phyloP scores from a whole-genome alignment of 2,888 invertebrate species.

The Sesia bembeciformis region DNA sequence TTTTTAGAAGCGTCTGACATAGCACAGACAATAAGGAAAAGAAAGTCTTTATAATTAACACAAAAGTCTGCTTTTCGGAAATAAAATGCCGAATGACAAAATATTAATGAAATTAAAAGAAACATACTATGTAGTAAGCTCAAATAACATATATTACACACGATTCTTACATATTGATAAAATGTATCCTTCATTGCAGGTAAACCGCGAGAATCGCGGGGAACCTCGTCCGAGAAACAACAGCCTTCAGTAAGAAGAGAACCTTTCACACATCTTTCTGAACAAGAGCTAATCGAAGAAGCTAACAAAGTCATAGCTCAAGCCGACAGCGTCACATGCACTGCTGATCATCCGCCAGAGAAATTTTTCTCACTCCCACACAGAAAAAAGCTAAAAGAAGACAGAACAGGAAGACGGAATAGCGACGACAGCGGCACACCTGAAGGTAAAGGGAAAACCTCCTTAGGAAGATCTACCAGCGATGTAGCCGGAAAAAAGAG shows the following conservation, averaged over 20 bases:
- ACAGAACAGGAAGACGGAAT: conserved; percentile 51
- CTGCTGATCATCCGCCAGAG: conserved; percentile 72
- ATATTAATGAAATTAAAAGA: no score
- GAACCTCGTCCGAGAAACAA: conserved; percentile 41
- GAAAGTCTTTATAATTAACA: no score
- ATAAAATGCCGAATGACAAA: no score
- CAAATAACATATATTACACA: no score
- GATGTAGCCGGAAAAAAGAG: conserved; percentile 67
- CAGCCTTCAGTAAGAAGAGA: conserved; percentile 48
- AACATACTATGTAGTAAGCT: no score
- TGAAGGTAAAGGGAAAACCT: conserved; percentile 35
- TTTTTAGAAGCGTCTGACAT: no score
- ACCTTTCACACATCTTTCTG: conserved; percentile 80
- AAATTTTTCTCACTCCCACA: conserved; percentile 81
- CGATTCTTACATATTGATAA: background rate
- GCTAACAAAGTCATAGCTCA: conserved; percentile 84
- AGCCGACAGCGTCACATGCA: conserved; percentile 82
- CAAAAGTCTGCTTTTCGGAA: no score
- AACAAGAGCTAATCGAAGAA: conserved; percentile 83
- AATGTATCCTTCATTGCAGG: conserved; percentile 34
- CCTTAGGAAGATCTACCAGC: conserved; percentile 72
- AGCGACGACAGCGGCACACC: conserved; percentile 70
- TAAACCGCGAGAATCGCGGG: conserved; percentile 62
- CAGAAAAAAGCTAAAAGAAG: conserved; percentile 71
- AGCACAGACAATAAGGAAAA: no score